These are phyloP conservation scores for Mimas tiliae DNA, from an alignment of 2,888 invertebrate species.

Conservation along the genomic window DNA sequence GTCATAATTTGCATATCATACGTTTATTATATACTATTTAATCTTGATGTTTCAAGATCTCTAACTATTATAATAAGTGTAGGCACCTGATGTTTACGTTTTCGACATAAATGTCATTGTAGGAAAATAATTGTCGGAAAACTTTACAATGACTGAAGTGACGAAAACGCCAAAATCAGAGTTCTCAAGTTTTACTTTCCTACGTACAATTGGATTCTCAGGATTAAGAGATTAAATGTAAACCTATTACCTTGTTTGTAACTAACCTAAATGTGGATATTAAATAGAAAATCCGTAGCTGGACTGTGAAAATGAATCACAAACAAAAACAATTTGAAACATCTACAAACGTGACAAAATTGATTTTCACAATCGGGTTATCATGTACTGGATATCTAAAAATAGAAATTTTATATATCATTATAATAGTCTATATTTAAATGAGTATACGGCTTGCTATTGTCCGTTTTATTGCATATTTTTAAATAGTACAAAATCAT, in stretches of 20 bases:
- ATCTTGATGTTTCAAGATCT: constrained; percentile 30
- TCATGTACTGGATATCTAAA: constrained; percentile 10
- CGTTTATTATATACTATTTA: constrained; percentile 30
- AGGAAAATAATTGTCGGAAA: background rate
- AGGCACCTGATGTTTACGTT: background rate
- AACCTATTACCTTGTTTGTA: constrained; percentile 62
- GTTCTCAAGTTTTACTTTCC: constrained; percentile 40
- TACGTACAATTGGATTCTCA: constrained; percentile 53
- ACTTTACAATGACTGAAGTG: background rate
- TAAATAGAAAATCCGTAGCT: constrained; percentile 34
- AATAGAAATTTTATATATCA: constrained; percentile 24
- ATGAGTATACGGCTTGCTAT: constrained; percentile 66
- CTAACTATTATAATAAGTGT: constrained; percentile 27
- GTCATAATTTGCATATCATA: constrained; percentile 57
- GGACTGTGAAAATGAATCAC: constrained; percentile 3
- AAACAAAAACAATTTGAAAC: constrained; percentile 33
- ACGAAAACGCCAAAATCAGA: background rate
- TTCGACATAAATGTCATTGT: background rate
- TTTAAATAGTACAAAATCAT: constrained; percentile 66
- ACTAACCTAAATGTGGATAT: constrained; percentile 66
- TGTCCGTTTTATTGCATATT: constrained; percentile 57
- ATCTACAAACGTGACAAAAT: constrained; percentile 3
- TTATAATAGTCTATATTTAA: constrained; percentile 20
- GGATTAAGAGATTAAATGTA: constrained; percentile 44
- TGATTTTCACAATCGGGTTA: constrained; percentile 14